phyloP scores from a whole-genome alignment of 2,113 vertebrate species.

The Sarotherodon lohbergeri region DNA sequence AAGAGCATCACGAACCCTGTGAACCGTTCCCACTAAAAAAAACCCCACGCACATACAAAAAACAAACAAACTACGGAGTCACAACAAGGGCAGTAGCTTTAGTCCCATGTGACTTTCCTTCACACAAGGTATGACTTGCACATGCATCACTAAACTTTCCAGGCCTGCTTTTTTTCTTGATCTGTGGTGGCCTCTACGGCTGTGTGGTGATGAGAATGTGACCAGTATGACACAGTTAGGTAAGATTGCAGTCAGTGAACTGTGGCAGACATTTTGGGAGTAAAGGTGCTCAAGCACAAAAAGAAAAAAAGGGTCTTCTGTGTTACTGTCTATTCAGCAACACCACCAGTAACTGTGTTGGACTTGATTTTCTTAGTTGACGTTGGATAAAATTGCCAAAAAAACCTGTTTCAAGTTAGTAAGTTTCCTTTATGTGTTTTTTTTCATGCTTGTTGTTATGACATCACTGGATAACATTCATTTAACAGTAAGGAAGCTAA shows the following conservation, averaged over 20 bases:
- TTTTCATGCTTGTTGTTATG: not conserved
- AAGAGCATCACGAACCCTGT: not conserved
- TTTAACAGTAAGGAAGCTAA: not conserved
- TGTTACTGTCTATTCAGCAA: not conserved
- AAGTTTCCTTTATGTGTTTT: not conserved
- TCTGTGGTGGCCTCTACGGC: not conserved
- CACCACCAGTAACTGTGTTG: not conserved
- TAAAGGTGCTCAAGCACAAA: not conserved
- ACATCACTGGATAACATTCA: not conserved
- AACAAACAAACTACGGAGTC: not conserved
- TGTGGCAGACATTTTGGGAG: not conserved
- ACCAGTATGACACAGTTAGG: not conserved
- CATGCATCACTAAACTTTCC: not conserved
- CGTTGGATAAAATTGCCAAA: not conserved
- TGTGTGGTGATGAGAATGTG: not conserved
- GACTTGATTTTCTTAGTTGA: not conserved
- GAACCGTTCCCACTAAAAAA: not conserved
- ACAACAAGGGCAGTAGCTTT: not conserved
- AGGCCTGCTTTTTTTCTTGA: not conserved
- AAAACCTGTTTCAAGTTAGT: not conserved
- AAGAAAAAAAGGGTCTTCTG: not conserved
- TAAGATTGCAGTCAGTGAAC: not conserved
- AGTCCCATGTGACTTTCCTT: not conserved
- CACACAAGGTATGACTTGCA: not conserved
- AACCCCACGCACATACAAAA: accelerated